Percentiles rank a stretch among this genome's conserved stretches.
Conservation (phyloP, 2,797 vertebrate genomes). For the Tenualosa ilisha region DNA sequence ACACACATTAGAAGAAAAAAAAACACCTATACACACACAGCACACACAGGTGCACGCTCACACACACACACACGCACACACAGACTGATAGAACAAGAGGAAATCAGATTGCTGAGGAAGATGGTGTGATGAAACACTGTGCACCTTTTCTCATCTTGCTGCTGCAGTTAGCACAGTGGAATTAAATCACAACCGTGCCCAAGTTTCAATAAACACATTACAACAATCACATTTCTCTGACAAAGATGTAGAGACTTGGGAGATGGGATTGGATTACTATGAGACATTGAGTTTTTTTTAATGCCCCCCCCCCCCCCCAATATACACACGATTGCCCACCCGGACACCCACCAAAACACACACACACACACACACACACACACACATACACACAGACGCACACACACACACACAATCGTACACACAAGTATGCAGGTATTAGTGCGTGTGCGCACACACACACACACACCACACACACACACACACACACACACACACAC, state of each 20-base stretch:
- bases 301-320: conserved; percentile 60
- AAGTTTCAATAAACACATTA: conserved; percentile 85
- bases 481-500: neutral
- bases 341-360: neutral
- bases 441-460: neutral
- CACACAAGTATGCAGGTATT: neutral
- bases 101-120: conserved; percentile 79
- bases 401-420: neutral
- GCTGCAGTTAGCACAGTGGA: conserved; percentile 73
- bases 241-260: conserved; percentile 84
- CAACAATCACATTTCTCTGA: conserved; percentile 83
- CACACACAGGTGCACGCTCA: conserved; percentile 6
- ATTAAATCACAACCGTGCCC: conserved; percentile 84
- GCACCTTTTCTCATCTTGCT: conserved; percentile 80
- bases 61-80: conserved; percentile 12
- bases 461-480: neutral
- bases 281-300: conserved; percentile 79
- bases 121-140: conserved; percentile 82
- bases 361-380: neutral
- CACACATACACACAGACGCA: neutral
- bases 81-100: conserved; percentile 56
- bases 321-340: neutral
- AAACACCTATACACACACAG: conserved; percentile 37
- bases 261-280: conserved; percentile 83
- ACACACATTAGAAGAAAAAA: neutral